Base-by-base conservation (phyloP, 2,113 vertebrate genomes). In the Clarias magur region DNA sequence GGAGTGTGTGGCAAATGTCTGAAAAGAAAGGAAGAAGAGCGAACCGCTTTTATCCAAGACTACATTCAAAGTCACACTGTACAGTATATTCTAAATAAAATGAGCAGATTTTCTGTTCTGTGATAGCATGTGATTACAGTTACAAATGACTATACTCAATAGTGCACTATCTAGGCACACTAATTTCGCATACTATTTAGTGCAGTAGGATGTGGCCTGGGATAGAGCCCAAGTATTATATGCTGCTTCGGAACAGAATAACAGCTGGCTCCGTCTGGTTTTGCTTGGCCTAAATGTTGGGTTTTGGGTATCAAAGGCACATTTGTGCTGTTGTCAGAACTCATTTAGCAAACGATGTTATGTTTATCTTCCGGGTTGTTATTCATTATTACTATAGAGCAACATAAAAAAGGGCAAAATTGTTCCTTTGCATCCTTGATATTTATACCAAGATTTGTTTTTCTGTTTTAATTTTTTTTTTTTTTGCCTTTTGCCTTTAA, bases 261-360 rank as follows among this genome's bases (percentile, higher is more conserved):
- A 83, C 72, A 87, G 72, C 82, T 87, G 86, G 53, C 86, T 87
- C 62, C 27, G 62, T 87, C 86, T 87, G 86, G 86, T 83, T 87
- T 87, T 76, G 62, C 73, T 87, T 82, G 72, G 73, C 86, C 81
- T 83, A 78, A 87, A 87, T 21, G 86, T 79, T n/a, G 86, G 81
- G 86, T 83, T 87, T 87, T 79, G 82, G 73, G 82, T 87, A 84
- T 87, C 86, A 87, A 87, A 87, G 86, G 81, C 86, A 76, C 62
- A 87, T 87, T 83, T 87, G 72, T 84, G 86, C 86, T 38, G 86
- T 87, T 83, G 86, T 87, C 86, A 84, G 70, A 83, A 63, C 72
- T 78, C 76, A 68, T 87, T 87, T 87, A 73, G 86, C 63, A 68
- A 67, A 78, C 15, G 80, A 73, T 83, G 70, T 83, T 83, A 56